A percentile compares a stretch with the other conserved stretches of the same genome.
phyloP scores from a whole-genome alignment of 2,113 vertebrate species.

The Aegotheles bennettii region DNA sequence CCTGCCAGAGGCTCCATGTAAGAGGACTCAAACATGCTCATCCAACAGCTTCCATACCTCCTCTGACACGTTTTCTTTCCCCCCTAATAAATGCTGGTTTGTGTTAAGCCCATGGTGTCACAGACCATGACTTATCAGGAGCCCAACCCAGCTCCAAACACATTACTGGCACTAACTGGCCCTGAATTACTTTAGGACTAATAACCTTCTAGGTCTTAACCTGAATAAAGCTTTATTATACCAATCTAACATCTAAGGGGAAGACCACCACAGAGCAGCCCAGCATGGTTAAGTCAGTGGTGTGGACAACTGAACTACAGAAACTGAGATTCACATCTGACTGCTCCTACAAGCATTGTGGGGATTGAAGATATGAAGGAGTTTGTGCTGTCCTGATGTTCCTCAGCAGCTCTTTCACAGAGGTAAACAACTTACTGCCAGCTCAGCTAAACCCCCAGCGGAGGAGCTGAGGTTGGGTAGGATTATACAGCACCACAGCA shows the following conservation, averaged over 20 bases:
- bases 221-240: neutral
- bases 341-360: neutral
- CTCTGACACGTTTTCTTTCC: neutral
- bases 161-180: neutral
- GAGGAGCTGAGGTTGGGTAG: no score
- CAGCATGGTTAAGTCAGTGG: fast-evolving
- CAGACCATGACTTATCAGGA: neutral
- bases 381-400: neutral
- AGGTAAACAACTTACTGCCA: neutral
- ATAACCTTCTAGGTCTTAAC: neutral
- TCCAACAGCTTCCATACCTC: neutral
- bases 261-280: neutral
- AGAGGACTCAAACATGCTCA: neutral
- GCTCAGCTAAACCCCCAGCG: neutral
- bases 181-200: neutral
- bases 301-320: fast-evolving
- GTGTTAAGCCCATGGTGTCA: neutral
- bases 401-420: neutral
- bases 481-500: neutral
- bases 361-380: neutral
- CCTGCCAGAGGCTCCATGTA: neutral
- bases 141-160: neutral
- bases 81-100: neutral
- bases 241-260: neutral
- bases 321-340: neutral